phyloP scores from a whole-genome alignment of 2,797 vertebrate species.

The Notolabrus celidotus region DNA sequence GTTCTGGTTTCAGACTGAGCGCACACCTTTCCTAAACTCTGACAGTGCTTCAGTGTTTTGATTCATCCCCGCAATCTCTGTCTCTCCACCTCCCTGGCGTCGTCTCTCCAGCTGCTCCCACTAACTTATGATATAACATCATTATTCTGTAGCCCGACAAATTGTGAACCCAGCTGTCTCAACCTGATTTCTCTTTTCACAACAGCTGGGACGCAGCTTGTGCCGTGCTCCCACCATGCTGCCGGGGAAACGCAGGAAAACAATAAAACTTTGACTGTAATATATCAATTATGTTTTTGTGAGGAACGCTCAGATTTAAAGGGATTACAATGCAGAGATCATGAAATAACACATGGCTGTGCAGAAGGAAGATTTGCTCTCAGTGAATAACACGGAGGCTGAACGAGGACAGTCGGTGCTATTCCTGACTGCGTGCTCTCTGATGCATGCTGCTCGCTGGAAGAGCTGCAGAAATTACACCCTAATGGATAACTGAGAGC shows the following conservation, averaged over 20 bases:
- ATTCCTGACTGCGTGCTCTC: conserved; percentile 17
- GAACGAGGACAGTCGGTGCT: conserved; percentile 2
- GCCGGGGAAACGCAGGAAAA: conserved; percentile 19
- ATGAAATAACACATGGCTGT: background rate
- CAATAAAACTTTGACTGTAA: conserved; percentile 5
- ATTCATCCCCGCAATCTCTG: conserved; percentile 29
- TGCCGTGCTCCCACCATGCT: conserved; percentile 9
- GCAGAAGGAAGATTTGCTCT: conserved; percentile 13
- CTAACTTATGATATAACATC: conserved; percentile 68
- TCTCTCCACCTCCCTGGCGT: conserved; percentile 39
- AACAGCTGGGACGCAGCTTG: conserved; percentile 57
- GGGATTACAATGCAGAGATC: background rate
- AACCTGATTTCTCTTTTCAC: conserved; percentile 51
- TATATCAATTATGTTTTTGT: conserved; percentile 12
- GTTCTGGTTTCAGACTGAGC: conserved; percentile 40
- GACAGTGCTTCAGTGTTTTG: conserved; percentile 36
- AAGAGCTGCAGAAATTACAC: conserved; percentile 4
- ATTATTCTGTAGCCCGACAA: conserved; percentile 61
- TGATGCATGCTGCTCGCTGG: conserved; percentile 19
- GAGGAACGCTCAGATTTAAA: background rate
- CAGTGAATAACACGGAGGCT: conserved; percentile 16
- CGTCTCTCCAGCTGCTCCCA: conserved; percentile 67
- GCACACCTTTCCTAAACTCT: conserved; percentile 47
- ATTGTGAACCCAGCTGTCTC: conserved; percentile 62
- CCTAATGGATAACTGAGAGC: background rate